phyloP scores from a whole-genome alignment of 2,888 invertebrate species.

The Heliconius cydno region DNA sequence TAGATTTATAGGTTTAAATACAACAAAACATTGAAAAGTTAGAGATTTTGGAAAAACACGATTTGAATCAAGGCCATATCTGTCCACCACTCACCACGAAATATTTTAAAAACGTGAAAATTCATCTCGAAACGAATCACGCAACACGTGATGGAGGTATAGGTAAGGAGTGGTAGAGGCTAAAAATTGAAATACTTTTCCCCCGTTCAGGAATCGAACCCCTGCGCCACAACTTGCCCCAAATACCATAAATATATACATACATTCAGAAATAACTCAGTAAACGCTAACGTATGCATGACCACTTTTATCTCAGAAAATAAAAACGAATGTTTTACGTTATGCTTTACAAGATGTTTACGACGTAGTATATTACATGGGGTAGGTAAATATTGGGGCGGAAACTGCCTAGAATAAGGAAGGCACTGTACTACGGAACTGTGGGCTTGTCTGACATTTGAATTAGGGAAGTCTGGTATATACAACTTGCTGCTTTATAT shows the following conservation, averaged over 20 bases:
- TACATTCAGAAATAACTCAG: constrained; percentile 12
- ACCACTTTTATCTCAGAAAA: constrained; percentile 49
- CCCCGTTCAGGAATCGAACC: no score
- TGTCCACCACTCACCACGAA: no score
- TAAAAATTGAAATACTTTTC: no score
- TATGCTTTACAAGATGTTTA: constrained; percentile 51
- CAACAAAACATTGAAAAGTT: no score
- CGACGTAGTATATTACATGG: constrained; percentile 47
- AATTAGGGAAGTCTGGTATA: neutral
- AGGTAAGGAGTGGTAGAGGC: no score
- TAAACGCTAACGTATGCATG: constrained; percentile 44
- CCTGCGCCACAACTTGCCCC: neutral
- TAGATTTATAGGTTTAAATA: neutral
- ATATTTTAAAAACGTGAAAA: no score
- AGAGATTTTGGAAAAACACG: no score
- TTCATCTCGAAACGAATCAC: no score
- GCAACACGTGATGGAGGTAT: no score
- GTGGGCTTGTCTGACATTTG: neutral
- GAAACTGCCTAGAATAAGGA: constrained; percentile 43
- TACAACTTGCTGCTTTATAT: no score
- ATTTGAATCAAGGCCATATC: no score
- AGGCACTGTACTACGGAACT: constrained; percentile 25
- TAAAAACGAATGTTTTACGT: constrained; percentile 49
- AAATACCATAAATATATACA: neutral
- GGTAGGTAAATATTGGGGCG: constrained; percentile 40